Base-by-base conservation (phyloP, 92 coral and sea anemone genomes). In the Porites rus region DNA sequence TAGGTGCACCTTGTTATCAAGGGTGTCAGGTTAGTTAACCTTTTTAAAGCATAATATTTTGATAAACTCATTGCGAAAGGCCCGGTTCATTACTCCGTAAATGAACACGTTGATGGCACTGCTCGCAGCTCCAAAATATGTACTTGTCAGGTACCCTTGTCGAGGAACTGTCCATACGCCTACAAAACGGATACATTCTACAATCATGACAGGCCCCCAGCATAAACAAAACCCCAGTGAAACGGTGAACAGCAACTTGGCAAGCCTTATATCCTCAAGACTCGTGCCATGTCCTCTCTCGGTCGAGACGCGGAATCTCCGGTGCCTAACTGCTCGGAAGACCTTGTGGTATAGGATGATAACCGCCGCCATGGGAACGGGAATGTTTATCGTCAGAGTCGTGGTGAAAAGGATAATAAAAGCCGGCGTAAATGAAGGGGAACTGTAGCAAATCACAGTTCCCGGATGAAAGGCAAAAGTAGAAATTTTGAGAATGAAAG, bases 41-140 rank as follows among this genome's bases (percentile, higher is more conserved):
- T 51, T 72, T 22, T 65, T 80, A 8, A 75, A 79, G 52, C 51
- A 74, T 18, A 87, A 38, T 13, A 87, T 70, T 67, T 80, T 87
- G 64, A 65, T 79, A 82, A 79, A 87, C 53, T 87, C 90, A 2
- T 24, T 56, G 9, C 90, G 90, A 80, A 87, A 87, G 43, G 90
- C 85, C 61, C 79, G 74, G 85, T 87, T 87, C 90, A 87, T 87
- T 38, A 68, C 90, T 18, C 65, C 90, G 50, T 87, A 87, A 54
- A 87, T 87, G 43, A 87, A 74, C 12, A 82, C 86, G 24, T 87
- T 87, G 5, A 79, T 71, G 1, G 90, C 84, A n/a, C 90, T 72
- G 28, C 90, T 87, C 4, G 85, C 65, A 4, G 86, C 84, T 38
- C 78, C 90, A 65, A 80, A 72, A 66, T 38, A 65, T 20, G 84